These are phyloP conservation scores for Orestias chungarensis DNA, from an alignment of 2,797 vertebrate genomes.

Conservation along the genomic window DNA sequence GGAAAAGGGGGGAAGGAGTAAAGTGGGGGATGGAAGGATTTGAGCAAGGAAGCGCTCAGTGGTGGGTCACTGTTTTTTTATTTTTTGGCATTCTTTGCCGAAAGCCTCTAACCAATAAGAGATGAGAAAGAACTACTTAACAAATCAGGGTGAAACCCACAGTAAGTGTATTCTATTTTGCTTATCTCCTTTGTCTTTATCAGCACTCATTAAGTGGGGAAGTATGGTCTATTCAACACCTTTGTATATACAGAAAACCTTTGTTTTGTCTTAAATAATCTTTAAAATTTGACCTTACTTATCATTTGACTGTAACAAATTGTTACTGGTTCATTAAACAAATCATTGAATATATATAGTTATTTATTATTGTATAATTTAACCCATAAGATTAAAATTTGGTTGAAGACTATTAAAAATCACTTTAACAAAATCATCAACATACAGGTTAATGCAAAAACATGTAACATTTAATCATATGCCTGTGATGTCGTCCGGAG, in stretches of 20 bases:
- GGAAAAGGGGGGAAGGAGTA: slow-evolving; percentile 23
- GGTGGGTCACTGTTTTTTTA: slow-evolving; percentile 68
- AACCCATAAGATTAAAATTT: not conserved
- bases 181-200: slow-evolving; percentile 70
- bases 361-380: slow-evolving; percentile 1
- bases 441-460: not conserved
- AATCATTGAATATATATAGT: slow-evolving; percentile 14
- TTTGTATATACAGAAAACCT: slow-evolving; percentile 51
- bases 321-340: slow-evolving; percentile 36
- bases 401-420: not conserved
- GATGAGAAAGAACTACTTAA: slow-evolving; percentile 50
- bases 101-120: slow-evolving; percentile 57
- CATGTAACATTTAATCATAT: not conserved
- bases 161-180: slow-evolving; percentile 62
- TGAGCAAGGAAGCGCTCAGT: slow-evolving; percentile 51
- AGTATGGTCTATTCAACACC: slow-evolving; percentile 49
- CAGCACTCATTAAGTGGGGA: slow-evolving; percentile 68
- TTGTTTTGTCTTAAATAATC: slow-evolving; percentile 64
- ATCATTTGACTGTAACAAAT: slow-evolving; percentile 48
- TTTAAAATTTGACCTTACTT: slow-evolving; percentile 48
- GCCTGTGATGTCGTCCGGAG: not conserved
- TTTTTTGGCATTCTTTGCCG: slow-evolving; percentile 68
- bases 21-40: slow-evolving; percentile 30
- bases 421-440: not conserved
- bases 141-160: slow-evolving; percentile 58